Evolutionary conservation across 1,140 invertebrate genomes (phyloP), one percentile per base, ranked within the genome.

Genomic region (Procambarus clarkii): DNA sequence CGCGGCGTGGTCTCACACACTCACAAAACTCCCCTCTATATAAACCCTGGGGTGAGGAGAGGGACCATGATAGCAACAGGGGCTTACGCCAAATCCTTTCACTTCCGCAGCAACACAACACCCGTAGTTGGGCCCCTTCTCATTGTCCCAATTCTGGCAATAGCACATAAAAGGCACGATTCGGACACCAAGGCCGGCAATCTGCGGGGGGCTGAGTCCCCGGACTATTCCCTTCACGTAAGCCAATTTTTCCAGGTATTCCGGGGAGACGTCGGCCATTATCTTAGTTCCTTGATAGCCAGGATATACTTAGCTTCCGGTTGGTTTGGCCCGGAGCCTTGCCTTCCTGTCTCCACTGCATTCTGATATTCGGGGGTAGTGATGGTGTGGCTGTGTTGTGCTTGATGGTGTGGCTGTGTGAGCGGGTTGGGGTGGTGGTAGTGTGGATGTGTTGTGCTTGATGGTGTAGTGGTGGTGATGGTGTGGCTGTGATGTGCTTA

Each of bases 141-240:
- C 8, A 9, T 11, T 81, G 50, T 81, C 50, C 50, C 50, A 81
- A 81, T n/a, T 81, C 7, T 81, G 24, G 50, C 79, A 46, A 60
- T 58, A 60, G 48, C 79, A 81, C 79, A 60, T 81, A 60, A 81
- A 81, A 46, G 79, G 11, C 15, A 81, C 50, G 79, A 81, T 60
- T 81, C 50, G 79, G 79, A 81, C 50, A 81, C 50, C n/a, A 81
- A 46, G 79, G 54, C 50, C 18, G n/a, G 79, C 79, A 81, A 81
- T 81, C 79, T 81, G 79, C 21, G 3, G 13, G n/a, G 79, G 34
- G n/a, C 69, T 74, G 69, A 74, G 24, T 74, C 69, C 69, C 18
- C n/a, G n/a, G 69, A 34, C 69, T n/a, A 74, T 74, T 74, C 18
- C 69, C 69, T 74, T 21, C 69, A 34, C 69, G 69, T 74, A n/a